Evolutionary conservation across 2,888 invertebrate species (phyloP), one percentile per base, ranked within the genome.

Genomic region (Xylocampa areola): DNA sequence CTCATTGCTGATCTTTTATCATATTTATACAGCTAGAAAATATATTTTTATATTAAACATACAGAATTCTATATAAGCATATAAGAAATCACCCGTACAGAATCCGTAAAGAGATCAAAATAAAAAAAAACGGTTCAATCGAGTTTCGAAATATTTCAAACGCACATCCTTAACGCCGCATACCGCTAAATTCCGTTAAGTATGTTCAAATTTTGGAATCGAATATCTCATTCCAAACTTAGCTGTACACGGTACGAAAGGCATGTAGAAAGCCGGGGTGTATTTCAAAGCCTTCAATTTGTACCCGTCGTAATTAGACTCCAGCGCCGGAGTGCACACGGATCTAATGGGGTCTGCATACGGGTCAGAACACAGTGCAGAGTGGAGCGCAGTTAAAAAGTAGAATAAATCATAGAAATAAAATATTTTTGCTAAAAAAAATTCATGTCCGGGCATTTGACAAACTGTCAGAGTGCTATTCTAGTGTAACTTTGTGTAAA

Each of bases 261-360:
- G 68, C 77, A 76, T 80, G 75, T 74, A 73, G 70, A 62, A 68
- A 68, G 64, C 68, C 70, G 68, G 76, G 73, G 75, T 80, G 75
- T 81, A 81, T 84, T 82, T 84, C 85, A 85, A 87, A 86, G 85
- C 84, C 79, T 81, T 84, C 85, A 85, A 86, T 86, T 85, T 86
- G 82, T 82, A 78, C 77, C 81, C 69, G 73, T 71, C 81, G 82
- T 86, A 85, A 86, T 87, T 86, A 87, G 82, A 81, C 81, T 75
- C 76, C 73, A 78, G 78, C 73, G 67, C 70, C 68, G 62, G 63
- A 73, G 73, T 70, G 62, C 67, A 63, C 64, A 58, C 54, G 71
- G 69, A 71, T 75, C 76, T 73, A 74, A 72, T 74, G 73, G 73
- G 55, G 66, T 75, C 76, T 54, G 32, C 51, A 61, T 62, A 64